These are phyloP conservation scores for Melangyna quadrimaculata DNA, from an alignment of 2,888 invertebrate species.

Conservation along the genomic window DNA sequence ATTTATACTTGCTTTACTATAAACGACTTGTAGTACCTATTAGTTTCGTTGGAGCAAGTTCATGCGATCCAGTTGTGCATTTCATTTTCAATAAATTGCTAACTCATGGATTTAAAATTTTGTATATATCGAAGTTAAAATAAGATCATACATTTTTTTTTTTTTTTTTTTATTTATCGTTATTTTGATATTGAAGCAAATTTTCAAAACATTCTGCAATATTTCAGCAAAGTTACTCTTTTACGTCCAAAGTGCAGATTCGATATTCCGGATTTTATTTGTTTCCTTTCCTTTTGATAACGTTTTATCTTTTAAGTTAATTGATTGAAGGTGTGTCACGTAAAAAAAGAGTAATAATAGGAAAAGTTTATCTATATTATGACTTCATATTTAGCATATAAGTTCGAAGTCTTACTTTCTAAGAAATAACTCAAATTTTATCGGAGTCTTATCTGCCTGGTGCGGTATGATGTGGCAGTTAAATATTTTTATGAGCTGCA, in stretches of 20 bases:
- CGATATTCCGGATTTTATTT: background rate
- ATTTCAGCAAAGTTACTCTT: background rate
- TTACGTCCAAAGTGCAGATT: background rate
- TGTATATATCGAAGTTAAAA: background rate
- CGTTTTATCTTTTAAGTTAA: background rate
- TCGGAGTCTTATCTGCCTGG: slow-evolving; percentile 26
- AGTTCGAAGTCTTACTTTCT: slow-evolving; percentile 3
- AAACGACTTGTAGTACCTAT: no score
- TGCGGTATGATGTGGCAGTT: slow-evolving; percentile 47
- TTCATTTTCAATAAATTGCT: no score
- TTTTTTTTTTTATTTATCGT: no score
- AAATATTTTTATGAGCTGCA: slow-evolving; percentile 18
- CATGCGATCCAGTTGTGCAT: no score
- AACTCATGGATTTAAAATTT: background rate
- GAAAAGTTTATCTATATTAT: background rate
- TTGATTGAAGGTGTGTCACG: slow-evolving; percentile 20
- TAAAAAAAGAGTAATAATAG: background rate
- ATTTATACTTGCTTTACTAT: no score
- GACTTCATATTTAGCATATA: background rate
- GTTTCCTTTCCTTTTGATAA: background rate
- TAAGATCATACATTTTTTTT: background rate
- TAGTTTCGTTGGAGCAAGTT: no score
- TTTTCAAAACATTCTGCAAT: background rate
- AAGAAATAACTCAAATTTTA: slow-evolving; percentile 21
- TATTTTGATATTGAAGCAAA: background rate